Evolutionary conservation across 2,113 vertebrate species (phyloP).

Genomic region (Larimichthys crocea): DNA sequence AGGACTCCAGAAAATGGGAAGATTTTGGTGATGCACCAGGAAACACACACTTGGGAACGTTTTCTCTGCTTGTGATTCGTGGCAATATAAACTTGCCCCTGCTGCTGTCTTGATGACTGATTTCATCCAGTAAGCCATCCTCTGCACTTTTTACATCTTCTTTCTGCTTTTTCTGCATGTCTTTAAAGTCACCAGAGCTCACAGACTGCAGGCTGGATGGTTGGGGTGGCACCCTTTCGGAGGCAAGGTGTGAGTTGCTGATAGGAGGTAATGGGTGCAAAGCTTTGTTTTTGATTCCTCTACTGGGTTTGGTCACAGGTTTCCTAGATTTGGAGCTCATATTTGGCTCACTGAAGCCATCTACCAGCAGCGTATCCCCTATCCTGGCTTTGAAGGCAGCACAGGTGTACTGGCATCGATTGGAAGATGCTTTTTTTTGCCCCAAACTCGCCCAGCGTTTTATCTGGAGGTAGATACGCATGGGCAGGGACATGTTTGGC

Average conservation of each 20-base stretch:
- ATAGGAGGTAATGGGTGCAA: constrained; percentile 37
- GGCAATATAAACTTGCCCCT: constrained; percentile 72
- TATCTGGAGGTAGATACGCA: constrained; percentile 82
- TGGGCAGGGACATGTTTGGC: constrained; percentile 76
- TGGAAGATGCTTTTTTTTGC: constrained; percentile 54
- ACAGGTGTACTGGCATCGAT: constrained; percentile 17
- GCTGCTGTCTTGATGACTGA: constrained; percentile 36
- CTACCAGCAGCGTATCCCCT: constrained; percentile 80
- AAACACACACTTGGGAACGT: neutral
- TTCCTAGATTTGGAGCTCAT: constrained; percentile 80
- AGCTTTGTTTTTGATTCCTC: constrained; percentile 26
- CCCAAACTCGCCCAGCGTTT: constrained; percentile 79
- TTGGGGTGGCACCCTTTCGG: constrained; percentile 12
- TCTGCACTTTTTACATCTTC: neutral
- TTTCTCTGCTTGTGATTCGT: constrained; percentile 47
- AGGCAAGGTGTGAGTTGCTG: constrained; percentile 2
- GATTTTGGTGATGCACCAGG: constrained; percentile 32
- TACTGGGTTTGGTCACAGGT: constrained; percentile 38
- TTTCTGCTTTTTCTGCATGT: constrained; percentile 23
- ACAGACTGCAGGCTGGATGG: constrained; percentile 60
- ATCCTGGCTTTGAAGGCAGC: constrained; percentile 64
- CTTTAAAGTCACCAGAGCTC: constrained; percentile 6
- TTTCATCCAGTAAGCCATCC: constrained; percentile 33
- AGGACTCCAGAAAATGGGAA: constrained; percentile 51
- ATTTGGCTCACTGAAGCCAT: constrained; percentile 80